A percentile compares a stretch with the other conserved stretches of the same genome.
Evolutionary conservation across 2,797 vertebrate genomes (phyloP).

Genomic region (Philypnodon macrostomus): DNA sequence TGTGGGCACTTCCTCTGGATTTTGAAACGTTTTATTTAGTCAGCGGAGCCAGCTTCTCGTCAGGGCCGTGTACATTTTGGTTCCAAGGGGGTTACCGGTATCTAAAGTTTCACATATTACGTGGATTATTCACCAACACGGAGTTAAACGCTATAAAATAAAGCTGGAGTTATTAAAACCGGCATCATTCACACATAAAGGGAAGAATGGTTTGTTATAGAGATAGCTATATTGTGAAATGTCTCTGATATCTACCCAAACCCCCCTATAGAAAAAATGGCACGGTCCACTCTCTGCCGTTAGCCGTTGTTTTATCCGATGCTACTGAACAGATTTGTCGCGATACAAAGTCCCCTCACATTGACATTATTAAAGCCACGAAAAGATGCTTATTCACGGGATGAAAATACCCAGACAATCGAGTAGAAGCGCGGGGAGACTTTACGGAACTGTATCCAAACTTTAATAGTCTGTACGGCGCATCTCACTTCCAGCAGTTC

Average conservation of each 20-base stretch:
- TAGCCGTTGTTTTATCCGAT: slow-evolving; percentile 72
- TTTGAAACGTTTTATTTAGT: slow-evolving; percentile 54
- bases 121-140: too few relatives aligned
- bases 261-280: slow-evolving; percentile 51
- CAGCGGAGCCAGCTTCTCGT: slow-evolving; percentile 47
- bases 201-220: too few relatives aligned
- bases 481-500: slow-evolving; percentile 54
- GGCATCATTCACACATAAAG: too few relatives aligned
- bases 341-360: slow-evolving; percentile 57
- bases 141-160: too few relatives aligned
- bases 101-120: neutral
- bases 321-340: slow-evolving; percentile 68
- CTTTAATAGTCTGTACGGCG: slow-evolving; percentile 50
- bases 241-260: neutral
- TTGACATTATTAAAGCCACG: slow-evolving; percentile 38
- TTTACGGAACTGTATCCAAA: slow-evolving; percentile 60
- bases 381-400: slow-evolving; percentile 66
- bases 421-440: slow-evolving; percentile 55
- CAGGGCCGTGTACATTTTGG: slow-evolving; percentile 28
- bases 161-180: too few relatives aligned
- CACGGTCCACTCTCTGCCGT: slow-evolving; percentile 70
- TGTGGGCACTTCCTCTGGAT: slow-evolving; percentile 40
- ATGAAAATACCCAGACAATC: slow-evolving; percentile 57
- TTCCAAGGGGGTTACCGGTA: neutral
- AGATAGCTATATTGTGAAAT: fast-evolving